Base-by-base conservation (phyloP, 2,113 vertebrate species). In the Sorex fumeus region DNA sequence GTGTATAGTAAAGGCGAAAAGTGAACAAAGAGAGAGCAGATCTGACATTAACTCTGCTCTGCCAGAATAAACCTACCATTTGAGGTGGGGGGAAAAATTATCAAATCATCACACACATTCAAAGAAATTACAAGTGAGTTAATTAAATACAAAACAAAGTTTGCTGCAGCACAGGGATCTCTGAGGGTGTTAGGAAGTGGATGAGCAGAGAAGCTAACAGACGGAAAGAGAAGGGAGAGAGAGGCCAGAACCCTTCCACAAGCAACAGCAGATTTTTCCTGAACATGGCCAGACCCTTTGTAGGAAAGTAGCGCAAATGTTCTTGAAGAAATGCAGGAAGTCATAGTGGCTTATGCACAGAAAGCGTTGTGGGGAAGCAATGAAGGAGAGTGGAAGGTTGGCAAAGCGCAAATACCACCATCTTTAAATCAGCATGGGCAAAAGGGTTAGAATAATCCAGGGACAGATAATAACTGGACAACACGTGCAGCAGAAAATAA, bases 81-180 rank as follows among this genome's bases (percentile, higher is more conserved):
- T 50, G 57, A 13, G 28, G 11, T 74, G 28, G 15, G 62, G 30
- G 32, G 1, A 84, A 47, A 83, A 86, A 2, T 84, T 16, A 83
- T 57, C 70, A 30, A 87, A 45, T 3, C 8, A 50, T 40, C 47
- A 72, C n/a, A 83, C 27, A 66, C 53, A 81, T 11, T 60, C 71
- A 70, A 50, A 16, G 6, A 86, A 90, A 62, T 79, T n/a, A 76
- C 70, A 90, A 76, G 18, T 43, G 27, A 70, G 18, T 83, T 76
- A 69, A 70, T 91, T 82, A 78, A 66, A 23, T 32, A 79, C 19
- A 70, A 87, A 23, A 40, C 40, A 85, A 85, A 57, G 28, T 69
- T 45, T 72, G 27, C 6, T 66, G 28, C 82, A 45, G 76, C n/a
- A 62, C 32, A 66, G 85, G n/a, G 57, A 45, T 12, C 27, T 25